Conservation (phyloP, 2,113 vertebrate species). For the Chaetorhynchus papuensis region DNA sequence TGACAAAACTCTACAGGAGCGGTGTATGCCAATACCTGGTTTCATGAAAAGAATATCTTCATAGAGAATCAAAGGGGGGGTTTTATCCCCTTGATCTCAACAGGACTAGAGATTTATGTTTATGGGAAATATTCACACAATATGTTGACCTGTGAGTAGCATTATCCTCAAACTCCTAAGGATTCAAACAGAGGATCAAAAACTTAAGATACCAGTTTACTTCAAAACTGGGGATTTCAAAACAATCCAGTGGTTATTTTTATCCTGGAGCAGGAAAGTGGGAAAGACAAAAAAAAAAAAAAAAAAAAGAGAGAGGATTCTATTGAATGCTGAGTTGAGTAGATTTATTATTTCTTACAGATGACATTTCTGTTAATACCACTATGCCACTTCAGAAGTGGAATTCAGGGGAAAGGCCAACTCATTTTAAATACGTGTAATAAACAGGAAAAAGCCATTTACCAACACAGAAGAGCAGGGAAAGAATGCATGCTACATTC, state of each 20-base stretch:
- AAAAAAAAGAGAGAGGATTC: not conserved
- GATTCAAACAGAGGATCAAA: not conserved
- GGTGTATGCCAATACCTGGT: not conserved
- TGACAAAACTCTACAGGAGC: not conserved
- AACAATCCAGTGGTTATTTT: not conserved
- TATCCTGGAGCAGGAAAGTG: not conserved
- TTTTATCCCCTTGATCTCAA: not conserved
- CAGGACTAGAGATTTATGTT: not conserved
- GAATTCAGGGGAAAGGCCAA: not conserved
- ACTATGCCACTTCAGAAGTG: not conserved
- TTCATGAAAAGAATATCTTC: not conserved
- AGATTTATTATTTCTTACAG: not conserved
- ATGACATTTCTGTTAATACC: not conserved
- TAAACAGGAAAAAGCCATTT: not conserved
- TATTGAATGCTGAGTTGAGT: not conserved
- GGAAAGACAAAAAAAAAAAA: not conserved
- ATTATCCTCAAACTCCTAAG: not conserved
- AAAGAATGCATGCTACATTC: not conserved
- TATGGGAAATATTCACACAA: not conserved
- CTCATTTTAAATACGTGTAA: not conserved
- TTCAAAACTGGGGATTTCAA: not conserved
- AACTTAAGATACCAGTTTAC: not conserved
- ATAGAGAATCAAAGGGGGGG: accelerated
- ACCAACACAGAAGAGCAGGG: not conserved
- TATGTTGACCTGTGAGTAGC: not conserved